phyloP scores from a whole-genome alignment of 2,888 invertebrate genomes.

The Anoplius nigerrimus region DNA sequence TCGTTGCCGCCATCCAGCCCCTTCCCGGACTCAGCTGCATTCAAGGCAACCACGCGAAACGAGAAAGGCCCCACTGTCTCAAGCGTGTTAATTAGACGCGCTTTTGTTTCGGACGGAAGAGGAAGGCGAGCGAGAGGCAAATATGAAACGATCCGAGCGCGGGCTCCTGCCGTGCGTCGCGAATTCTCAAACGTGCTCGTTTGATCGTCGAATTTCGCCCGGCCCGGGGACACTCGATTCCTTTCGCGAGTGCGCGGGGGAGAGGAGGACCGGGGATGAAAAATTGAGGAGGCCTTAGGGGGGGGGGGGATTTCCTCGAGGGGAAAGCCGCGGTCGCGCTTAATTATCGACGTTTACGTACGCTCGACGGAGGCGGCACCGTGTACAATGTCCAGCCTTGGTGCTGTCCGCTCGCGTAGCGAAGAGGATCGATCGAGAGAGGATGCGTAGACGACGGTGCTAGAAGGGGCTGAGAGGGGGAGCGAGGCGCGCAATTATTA shows the following conservation, averaged over 20 bases:
- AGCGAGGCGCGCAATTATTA: too few relatives aligned
- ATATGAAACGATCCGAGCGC: conserved; percentile 60
- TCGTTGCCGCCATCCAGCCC: conserved; percentile 25
- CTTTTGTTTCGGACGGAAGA: conserved; percentile 65
- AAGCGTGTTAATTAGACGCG: conserved; percentile 71
- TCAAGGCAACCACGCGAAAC: conserved; percentile 55
- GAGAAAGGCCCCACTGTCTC: conserved; percentile 60
- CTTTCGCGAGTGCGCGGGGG: too few relatives aligned
- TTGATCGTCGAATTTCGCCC: conserved; percentile 30
- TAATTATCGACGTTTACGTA: conserved; percentile 39
- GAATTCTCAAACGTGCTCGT: too few relatives aligned
- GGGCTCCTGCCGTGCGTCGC: neutral
- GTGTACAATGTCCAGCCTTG: too few relatives aligned
- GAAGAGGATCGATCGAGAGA: too few relatives aligned
- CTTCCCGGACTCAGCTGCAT: conserved; percentile 35
- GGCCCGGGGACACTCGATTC: conserved; percentile 4
- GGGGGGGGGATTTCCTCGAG: neutral
- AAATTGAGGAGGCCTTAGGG: conserved; percentile 11
- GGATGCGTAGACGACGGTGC: too few relatives aligned
- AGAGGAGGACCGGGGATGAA: neutral
- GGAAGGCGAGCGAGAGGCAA: conserved; percentile 63
- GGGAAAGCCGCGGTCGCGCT: conserved; percentile 27
- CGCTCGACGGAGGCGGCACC: neutral
- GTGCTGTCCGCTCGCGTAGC: too few relatives aligned
- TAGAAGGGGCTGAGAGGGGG: too few relatives aligned